A percentile compares a stretch with the other conserved stretches of the same genome.
Conservation (phyloP, 1,140 invertebrate genomes). For the Dufourea novaeangliae region DNA sequence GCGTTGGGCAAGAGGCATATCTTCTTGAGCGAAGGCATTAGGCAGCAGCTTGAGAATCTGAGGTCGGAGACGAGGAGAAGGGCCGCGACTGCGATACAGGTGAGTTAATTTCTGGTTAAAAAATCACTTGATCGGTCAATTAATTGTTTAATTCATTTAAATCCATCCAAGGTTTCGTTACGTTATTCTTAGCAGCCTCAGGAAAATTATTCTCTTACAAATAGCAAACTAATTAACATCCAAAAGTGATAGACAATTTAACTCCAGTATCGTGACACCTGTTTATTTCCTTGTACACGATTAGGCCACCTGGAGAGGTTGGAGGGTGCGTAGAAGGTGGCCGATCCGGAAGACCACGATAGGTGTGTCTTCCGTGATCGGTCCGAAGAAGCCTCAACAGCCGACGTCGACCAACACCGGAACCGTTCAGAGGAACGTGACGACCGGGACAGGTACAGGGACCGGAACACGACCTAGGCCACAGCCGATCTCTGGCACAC, state of each 20-base stretch:
- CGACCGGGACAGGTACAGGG: constrained; percentile 71
- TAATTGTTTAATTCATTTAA: not conserved
- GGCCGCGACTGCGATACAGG: constrained; percentile 85
- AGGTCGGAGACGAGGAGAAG: constrained; percentile 88
- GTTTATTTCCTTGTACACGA: constrained; percentile 73
- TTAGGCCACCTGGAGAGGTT: constrained; percentile 92
- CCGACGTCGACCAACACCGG: constrained; percentile 59
- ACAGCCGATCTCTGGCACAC: constrained; percentile 93
- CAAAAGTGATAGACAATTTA: too few species aligned
- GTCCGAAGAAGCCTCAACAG: constrained; percentile 67
- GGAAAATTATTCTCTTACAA: too few species aligned
- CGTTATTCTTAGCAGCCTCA: too few species aligned
- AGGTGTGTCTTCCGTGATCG: constrained; percentile 56
- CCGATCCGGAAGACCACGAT: constrained; percentile 83
- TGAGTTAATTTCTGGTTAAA: constrained; percentile 35
- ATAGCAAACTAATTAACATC: too few species aligned
- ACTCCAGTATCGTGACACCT: too few species aligned
- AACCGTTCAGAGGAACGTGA: constrained; percentile 72
- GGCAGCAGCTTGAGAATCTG: constrained; percentile 93
- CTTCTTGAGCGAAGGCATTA: constrained; percentile 95
- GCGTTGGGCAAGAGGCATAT: constrained; percentile 96
- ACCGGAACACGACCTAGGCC: constrained; percentile 87
- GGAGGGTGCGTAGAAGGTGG: constrained; percentile 87
- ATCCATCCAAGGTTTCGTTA: too few species aligned
- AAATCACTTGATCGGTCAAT: too few species aligned